Percentiles rank a stretch among this genome's conserved stretches.
These are phyloP conservation scores for human (Homo sapiens) DNA, from an alignment of 2,113 vertebrate genomes.

Conservation along the genomic window DNA sequence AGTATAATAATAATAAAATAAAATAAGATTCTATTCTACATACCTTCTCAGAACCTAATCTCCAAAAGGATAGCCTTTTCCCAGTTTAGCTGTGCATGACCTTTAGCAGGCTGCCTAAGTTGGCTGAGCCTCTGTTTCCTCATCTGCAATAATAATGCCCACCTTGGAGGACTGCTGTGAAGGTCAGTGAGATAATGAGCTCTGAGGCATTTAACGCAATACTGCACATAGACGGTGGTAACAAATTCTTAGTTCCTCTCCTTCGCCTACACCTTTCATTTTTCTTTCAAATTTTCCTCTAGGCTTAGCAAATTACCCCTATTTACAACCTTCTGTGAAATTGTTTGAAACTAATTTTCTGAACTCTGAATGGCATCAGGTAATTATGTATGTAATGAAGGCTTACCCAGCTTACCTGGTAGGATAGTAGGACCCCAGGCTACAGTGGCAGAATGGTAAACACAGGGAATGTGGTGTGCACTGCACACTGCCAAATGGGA, in stretches of 20 bases:
- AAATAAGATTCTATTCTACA: not conserved
- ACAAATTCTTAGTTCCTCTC: not conserved
- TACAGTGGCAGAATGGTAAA: not conserved
- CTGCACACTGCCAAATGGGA: accelerated
- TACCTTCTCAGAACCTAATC: not conserved
- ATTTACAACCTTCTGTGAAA: not conserved
- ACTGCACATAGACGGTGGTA: not conserved
- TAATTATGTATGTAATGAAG: not conserved
- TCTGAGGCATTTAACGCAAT: not conserved
- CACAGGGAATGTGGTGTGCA: not conserved
- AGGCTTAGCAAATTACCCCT: not conserved
- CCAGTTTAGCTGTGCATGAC: not conserved
- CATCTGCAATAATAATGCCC: not conserved
- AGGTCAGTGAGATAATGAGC: not conserved
- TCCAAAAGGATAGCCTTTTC: not conserved
- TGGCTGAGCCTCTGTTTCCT: not conserved
- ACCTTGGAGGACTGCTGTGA: not conserved
- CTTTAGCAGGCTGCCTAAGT: not conserved
- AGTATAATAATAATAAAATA: no score
- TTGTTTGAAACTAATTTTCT: not conserved
- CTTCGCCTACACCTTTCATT: not conserved
- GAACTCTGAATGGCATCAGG: not conserved
- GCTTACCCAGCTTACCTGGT: not conserved
- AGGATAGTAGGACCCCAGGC: not conserved
- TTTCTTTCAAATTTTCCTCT: not conserved